phyloP scores from a whole-genome alignment of 2,888 invertebrate species.

The Amorpha juglandis region DNA sequence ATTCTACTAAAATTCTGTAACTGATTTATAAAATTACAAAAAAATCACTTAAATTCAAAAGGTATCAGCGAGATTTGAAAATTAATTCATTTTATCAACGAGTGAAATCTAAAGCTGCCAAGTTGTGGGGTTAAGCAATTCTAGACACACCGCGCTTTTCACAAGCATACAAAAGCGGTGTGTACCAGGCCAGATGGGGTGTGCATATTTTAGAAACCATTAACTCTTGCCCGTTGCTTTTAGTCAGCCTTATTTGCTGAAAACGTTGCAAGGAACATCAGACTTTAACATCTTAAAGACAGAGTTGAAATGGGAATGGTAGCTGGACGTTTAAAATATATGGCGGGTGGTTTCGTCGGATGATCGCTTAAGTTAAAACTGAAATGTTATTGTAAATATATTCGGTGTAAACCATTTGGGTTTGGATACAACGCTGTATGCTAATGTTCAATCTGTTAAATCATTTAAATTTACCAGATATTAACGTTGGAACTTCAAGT shows the following conservation, averaged over 20 bases:
- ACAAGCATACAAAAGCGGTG: slow-evolving; percentile 14
- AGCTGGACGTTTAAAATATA: neutral
- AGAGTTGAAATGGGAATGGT: neutral
- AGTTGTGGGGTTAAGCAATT: neutral
- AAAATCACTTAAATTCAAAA: too few relatives aligned
- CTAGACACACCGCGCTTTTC: neutral
- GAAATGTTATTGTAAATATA: neutral
- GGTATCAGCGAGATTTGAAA: neutral
- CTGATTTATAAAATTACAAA: too few relatives aligned
- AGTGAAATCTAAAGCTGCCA: neutral
- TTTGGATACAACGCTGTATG: neutral
- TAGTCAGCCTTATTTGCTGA: slow-evolving; percentile 1
- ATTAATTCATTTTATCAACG: neutral
- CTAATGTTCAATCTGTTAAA: neutral
- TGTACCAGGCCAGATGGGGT: slow-evolving; percentile 37
- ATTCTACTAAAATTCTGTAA: too few relatives aligned
- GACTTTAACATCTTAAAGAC: neutral
- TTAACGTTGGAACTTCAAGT: neutral
- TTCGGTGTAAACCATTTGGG: neutral
- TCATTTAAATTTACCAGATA: too few relatives aligned
- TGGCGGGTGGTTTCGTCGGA: neutral
- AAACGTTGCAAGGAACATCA: neutral
- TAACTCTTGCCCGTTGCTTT: slow-evolving; percentile 34
- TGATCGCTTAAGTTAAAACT: slow-evolving; percentile 1
- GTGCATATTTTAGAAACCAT: slow-evolving; percentile 46